A percentile compares a stretch with the other conserved stretches of the same genome.
Conservation (phyloP, 2,797 vertebrate genomes). For the Champsocephalus gunnari region DNA sequence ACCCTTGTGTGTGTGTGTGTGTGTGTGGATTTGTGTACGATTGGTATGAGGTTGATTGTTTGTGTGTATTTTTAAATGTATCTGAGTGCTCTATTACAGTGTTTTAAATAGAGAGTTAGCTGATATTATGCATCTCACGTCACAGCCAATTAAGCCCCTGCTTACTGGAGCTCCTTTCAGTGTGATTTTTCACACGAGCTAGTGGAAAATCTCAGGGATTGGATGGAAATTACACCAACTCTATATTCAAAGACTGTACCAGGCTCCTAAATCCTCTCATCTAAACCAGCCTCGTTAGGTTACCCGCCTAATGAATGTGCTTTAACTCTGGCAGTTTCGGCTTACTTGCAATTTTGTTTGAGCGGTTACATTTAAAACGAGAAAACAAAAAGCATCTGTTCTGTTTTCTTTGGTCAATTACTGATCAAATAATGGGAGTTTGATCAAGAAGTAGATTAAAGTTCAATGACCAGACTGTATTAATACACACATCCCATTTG, state of each 20-base stretch:
- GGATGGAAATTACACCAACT: slow-evolving; percentile 76
- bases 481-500: background rate
- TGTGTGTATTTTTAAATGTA: background rate
- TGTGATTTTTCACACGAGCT: slow-evolving; percentile 84
- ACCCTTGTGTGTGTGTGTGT: background rate
- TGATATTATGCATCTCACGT: slow-evolving; percentile 73
- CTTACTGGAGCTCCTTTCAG: slow-evolving; percentile 76
- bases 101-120: slow-evolving; percentile 52
- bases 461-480: background rate
- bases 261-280: slow-evolving; percentile 40
- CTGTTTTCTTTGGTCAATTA: background rate
- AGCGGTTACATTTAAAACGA: background rate
- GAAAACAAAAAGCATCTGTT: slow-evolving; percentile 6
- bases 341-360: slow-evolving; percentile 2
- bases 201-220: slow-evolving; percentile 82
- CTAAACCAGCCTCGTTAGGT: slow-evolving; percentile 31
- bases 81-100: background rate
- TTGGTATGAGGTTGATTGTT: background rate
- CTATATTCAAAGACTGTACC: slow-evolving; percentile 70
- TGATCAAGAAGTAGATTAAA: background rate
- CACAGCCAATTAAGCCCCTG: slow-evolving; percentile 80
- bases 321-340: background rate
- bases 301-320: slow-evolving; percentile 21
- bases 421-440: background rate
- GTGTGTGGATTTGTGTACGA: slow-evolving; percentile 1